Percentiles rank a stretch among this genome's conserved stretches.
phyloP scores from a whole-genome alignment of 2,113 vertebrate genomes.

The Maccullochella peelii region DNA sequence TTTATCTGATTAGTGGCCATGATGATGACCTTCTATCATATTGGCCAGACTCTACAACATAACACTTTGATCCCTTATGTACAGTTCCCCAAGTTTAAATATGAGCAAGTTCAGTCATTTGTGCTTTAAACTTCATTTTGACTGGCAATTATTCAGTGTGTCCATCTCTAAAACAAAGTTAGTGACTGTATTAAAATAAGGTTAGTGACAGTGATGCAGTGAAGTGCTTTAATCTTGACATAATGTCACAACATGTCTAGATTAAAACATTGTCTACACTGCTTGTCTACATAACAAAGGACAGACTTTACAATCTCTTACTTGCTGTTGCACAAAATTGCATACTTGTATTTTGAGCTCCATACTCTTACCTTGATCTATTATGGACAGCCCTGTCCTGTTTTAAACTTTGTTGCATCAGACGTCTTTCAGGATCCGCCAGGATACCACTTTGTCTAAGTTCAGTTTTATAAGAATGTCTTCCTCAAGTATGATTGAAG shows the following conservation, averaged over 20 bases:
- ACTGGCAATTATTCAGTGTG: background rate
- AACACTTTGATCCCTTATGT: background rate
- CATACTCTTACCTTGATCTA: slow-evolving; percentile 70
- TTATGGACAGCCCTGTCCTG: slow-evolving; percentile 71
- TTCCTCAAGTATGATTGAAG: slow-evolving; percentile 67
- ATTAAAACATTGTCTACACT: slow-evolving; percentile 41
- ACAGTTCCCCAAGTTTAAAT: background rate
- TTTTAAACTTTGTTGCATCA: slow-evolving; percentile 75
- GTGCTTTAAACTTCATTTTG: background rate
- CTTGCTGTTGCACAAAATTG: slow-evolving; percentile 74
- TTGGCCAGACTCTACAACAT: background rate
- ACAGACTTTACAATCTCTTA: slow-evolving; percentile 49
- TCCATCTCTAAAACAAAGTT: background rate
- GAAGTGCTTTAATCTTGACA: slow-evolving; percentile 47
- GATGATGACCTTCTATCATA: background rate
- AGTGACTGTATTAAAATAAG: slow-evolving; percentile 11
- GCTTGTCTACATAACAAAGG: slow-evolving; percentile 63
- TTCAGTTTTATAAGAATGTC: slow-evolving; percentile 61
- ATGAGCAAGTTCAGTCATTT: background rate
- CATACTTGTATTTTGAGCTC: slow-evolving; percentile 60
- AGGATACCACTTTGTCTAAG: slow-evolving; percentile 62
- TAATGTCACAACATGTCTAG: slow-evolving; percentile 55
- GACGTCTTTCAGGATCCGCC: slow-evolving; percentile 61
- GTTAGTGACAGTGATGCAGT: slow-evolving; percentile 33
- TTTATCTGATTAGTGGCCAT: background rate